Evolutionary conservation across 37 sponge, comb jelly and placozoan species (phyloP), one percentile per base, ranked within the genome.

Genomic region (Theonella swinhoei): DNA sequence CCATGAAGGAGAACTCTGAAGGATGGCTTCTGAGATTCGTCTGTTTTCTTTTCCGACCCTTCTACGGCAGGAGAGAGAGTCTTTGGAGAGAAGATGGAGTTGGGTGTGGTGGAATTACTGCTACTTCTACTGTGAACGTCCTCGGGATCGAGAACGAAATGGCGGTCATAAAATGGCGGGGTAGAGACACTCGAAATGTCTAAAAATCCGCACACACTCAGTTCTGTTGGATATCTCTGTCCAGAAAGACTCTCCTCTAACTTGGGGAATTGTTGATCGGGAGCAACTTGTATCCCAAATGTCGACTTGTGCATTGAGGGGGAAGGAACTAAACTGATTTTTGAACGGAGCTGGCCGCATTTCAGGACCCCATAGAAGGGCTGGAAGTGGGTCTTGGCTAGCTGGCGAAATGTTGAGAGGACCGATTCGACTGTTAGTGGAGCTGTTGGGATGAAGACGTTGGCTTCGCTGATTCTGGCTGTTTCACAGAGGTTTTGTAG

Each of bases 1-100:
- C 91, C 96, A 75, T 96, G 96, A 22, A 96, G 80, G 9, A 96
- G 76, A 4, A 96, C 92, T 9, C 96, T 39, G 71, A 93, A 96
- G 26, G 96, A 96, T 29, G 96, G 96, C 64, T 76, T 89, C 64
- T 89, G 74, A n/a, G 33, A 72, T 28, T 77, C 87, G 41, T 80
- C 79, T 64, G 64, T 19, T 23, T 17, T 58, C 47, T 41, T 19
- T 23, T 28, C 19, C 36, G 68, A 4, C 17, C 41, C 2, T 23
- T 74, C 47, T 47, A 40, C 71, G 8, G 32, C 75, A 14, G 54
- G 54, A 47, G 54, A 47, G 54, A 47, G 54, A 47, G 14, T 47
- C 54, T 7, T 17, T 14, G 54, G 54, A 47, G 54, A 17, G 54
- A 14, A 17, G 54, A 47, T 14, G 11, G 54, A 17, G 11, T 47